Conservation (phyloP, 2,888 invertebrate genomes). For the Gryllus longicercus region DNA sequence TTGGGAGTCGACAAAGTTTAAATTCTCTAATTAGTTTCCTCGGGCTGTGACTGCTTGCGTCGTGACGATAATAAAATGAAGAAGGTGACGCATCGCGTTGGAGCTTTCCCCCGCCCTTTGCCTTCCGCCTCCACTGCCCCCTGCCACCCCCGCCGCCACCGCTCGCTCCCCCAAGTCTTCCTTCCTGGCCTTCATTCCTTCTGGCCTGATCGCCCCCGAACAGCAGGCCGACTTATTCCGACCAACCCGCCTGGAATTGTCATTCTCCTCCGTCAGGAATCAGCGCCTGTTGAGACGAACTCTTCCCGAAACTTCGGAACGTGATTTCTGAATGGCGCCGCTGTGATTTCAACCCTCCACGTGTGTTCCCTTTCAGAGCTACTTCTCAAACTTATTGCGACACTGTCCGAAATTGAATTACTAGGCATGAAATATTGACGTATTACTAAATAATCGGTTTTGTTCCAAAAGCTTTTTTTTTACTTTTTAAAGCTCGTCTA, state of each 20-base stretch:
- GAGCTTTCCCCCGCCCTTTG: background rate
- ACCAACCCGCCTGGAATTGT: background rate
- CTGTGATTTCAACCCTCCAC: background rate
- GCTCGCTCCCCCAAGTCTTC: background rate
- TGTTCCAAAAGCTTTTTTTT: no score
- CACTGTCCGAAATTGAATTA: no score
- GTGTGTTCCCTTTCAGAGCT: background rate
- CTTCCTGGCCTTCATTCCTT: background rate
- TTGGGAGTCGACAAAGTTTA: constrained; percentile 10
- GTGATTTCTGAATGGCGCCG: background rate
- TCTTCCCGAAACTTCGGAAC: background rate
- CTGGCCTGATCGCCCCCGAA: background rate
- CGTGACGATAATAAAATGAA: constrained; percentile 17
- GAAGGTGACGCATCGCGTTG: background rate
- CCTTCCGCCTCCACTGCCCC: background rate
- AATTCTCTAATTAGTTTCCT: constrained; percentile 7
- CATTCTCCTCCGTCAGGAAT: background rate
- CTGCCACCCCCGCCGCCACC: background rate
- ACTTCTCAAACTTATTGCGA: no score
- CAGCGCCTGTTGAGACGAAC: background rate
- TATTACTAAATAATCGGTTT: no score
- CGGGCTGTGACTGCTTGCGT: constrained; percentile 17
- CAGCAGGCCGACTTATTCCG: background rate
- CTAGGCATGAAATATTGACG: no score
- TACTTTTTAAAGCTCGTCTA: no score